Base-by-base conservation (phyloP, 2,888 invertebrate species). In the Sinohyriopsis cumingii region DNA sequence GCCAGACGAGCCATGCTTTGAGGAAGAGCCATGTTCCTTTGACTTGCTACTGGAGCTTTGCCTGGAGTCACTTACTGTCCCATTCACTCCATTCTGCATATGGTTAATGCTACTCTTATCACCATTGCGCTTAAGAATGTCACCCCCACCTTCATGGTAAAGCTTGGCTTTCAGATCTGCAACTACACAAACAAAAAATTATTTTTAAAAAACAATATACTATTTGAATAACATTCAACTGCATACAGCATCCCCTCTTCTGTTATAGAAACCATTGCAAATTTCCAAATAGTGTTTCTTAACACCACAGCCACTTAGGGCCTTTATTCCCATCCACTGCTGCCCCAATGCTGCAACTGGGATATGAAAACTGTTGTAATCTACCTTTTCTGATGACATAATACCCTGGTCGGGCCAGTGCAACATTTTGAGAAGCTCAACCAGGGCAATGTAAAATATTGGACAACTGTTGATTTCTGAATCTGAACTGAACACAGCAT, bases 91-190 rank as follows among this genome's bases (percentile, higher is more conserved):
- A 60, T 69, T 75, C n/a, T 53, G 61, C 63, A 72, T 12, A 19
- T 67, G 54, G 59, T 66, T 65, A 59, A 63, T 22, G 28, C 71
- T 65, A 22, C 67, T 71, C 22, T 68, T 70, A 28, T 59, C 64
- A 28, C 73, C 71, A 68, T 74, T 72, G 28, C 74, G 75, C 59
- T 76, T 79, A 55, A 78, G 78, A 67, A 79, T 81, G 22, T 71
- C 64, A 7, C 76, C 71, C 7, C 75, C 78, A 20, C 67, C 76
- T 72, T 71, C 65, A 54, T 72, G 57, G 20, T 63, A 63, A 45
- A 76, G 65, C 65, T 73, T 76, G 6, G 66, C 63, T 62, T 78
- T 78, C 24, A 75, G 53, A 5, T 72, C 73, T 55, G 66, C 72
- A 55, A 71, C 75, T 73, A 56, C 5, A 70, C 65, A 64, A 0